phyloP scores from a whole-genome alignment of 1,140 invertebrate species.

The Lerema accius region DNA sequence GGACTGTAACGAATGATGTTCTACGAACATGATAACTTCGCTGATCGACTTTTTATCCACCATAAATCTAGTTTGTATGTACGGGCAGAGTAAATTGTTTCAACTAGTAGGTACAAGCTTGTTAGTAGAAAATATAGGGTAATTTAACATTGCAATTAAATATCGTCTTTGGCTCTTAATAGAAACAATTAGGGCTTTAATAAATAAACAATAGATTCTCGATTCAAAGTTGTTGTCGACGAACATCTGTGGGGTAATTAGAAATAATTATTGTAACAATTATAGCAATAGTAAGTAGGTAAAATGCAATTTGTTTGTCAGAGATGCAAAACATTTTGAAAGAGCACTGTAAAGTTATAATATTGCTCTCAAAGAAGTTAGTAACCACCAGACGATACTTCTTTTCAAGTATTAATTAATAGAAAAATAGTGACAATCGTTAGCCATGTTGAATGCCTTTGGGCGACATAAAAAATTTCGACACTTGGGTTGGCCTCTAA shows the following conservation, averaged over 20 bases:
- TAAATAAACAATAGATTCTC: background rate
- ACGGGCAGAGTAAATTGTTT: constrained; percentile 9
- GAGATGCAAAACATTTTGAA: too few species aligned
- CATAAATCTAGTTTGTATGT: constrained; percentile 20
- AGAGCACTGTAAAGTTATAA: too few species aligned
- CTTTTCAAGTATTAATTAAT: too few species aligned
- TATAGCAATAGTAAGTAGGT: too few species aligned
- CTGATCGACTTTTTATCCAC: constrained; percentile 10
- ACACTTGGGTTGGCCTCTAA: too few species aligned
- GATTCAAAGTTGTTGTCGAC: background rate
- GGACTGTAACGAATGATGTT: constrained; percentile 23
- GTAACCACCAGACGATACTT: too few species aligned
- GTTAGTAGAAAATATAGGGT: constrained; percentile 5
- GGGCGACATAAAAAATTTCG: too few species aligned
- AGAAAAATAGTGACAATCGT: too few species aligned
- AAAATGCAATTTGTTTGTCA: too few species aligned
- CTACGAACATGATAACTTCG: constrained; percentile 19
- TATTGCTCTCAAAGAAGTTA: too few species aligned
- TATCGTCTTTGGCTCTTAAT: background rate
- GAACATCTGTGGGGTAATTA: background rate
- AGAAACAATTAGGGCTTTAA: background rate
- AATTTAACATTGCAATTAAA: constrained; percentile 10
- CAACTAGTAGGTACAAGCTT: background rate
- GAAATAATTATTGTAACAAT: too few species aligned
- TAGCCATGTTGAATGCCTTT: too few species aligned